Evolutionary conservation across 1,140 invertebrate genomes (phyloP).

Genomic region (Hyphantria cunea): DNA sequence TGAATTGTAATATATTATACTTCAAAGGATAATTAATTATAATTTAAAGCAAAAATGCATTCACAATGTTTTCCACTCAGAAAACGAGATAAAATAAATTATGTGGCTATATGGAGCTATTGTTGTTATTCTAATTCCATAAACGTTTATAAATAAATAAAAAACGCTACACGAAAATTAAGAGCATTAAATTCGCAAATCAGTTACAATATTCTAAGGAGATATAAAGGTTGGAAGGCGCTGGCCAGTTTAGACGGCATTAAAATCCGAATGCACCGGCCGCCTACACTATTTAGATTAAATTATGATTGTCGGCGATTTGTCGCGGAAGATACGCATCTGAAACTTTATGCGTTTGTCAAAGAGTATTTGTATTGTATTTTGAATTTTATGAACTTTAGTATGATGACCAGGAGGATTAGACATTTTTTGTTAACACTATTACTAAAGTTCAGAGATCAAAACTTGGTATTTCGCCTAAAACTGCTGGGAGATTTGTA

Average conservation of each 20-base stretch:
- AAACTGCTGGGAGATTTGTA: too few relatives aligned
- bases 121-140: too few relatives aligned
- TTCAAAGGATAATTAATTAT: too few relatives aligned
- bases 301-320: constrained; percentile 27
- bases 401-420: background rate
- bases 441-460: too few relatives aligned
- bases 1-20: too few relatives aligned
- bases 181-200: constrained; percentile 7
- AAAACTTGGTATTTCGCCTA: too few relatives aligned
- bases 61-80: too few relatives aligned
- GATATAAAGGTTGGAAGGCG: constrained; percentile 22
- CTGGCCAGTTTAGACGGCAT: constrained; percentile 30
- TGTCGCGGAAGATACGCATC: constrained; percentile 6
- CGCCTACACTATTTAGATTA: constrained; percentile 19
- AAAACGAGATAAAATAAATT: too few relatives aligned
- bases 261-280: constrained; percentile 23
- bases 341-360: background rate
- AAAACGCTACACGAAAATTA: constrained; percentile 8
- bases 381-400: background rate
- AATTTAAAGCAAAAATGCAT: too few relatives aligned
- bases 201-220: background rate
- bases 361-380: background rate
- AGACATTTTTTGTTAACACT: too few relatives aligned
- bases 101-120: too few relatives aligned
- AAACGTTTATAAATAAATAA: too few relatives aligned